Base-by-base conservation (phyloP, 1,140 invertebrate genomes). In the Anagrus nilaparvatae region DNA sequence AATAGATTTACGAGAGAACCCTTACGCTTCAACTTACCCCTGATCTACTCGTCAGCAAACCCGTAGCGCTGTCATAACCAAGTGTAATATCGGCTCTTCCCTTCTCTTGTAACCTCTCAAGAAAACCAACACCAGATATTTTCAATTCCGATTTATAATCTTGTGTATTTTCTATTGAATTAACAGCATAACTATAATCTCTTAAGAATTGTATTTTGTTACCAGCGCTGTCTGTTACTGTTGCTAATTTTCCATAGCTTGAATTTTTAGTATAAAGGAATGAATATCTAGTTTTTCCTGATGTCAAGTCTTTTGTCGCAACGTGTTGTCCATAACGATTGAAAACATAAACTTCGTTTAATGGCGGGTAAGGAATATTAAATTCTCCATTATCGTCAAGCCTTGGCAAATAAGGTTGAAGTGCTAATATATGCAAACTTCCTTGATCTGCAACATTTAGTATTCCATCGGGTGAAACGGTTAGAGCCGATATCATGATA, bases 191-290 rank as follows among this genome's bases (percentile, higher is more conserved):
- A 55, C 84, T 87, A 55, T 92, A 92, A 64, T 96, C 90, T 35
- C 92, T 73, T 12, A 91, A 68, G 58, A 97, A 85, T 57, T 88
- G 78, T 48, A 94, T 86, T 68, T 96, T 91, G 59, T 95, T 96
- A 12, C 88, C 88, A 12, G 87, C 87, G 34, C 84, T 84, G 64
- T 96, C 92, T 1, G 85, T 90, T 1, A 97, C 87, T 4, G 85
- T 90, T 1, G 84, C 89, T 16, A 98, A 68, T 61, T 92, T 91
- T 1, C 93, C 93, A 55, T 94, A 93, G 56, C 87, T 92, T 3
- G 91, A 95, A 55, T 97, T 97, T 59, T 96, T 95, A 14, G 85
- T 94, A 65, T 98, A 97, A 2, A 93, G 73, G 70, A 97, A 97
- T 19, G 88, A 87, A 61, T 96, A 97, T 54, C 90, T 77, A 1